Percentiles rank a stretch among this genome's conserved stretches.
Conservation (phyloP, 1,140 invertebrate species). For the Bursaphelenchus mucronatus region DNA sequence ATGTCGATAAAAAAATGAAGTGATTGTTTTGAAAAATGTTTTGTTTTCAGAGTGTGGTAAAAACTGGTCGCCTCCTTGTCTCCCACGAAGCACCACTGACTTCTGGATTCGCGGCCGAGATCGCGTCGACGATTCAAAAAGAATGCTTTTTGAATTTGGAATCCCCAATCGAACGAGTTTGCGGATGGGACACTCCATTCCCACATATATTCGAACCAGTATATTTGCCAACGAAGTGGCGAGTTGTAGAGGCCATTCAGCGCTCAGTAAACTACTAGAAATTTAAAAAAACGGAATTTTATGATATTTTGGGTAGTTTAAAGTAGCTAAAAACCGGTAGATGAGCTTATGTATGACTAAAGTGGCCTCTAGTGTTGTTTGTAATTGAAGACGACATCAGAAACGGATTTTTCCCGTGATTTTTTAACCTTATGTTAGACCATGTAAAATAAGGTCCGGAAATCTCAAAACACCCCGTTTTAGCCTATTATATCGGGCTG, state of each 20-base stretch:
- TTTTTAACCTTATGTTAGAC: no score
- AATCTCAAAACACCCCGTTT: no score
- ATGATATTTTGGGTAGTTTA: background rate
- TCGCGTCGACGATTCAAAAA: conserved; percentile 86
- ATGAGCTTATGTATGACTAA: no score
- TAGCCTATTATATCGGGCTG: no score
- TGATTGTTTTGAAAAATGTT: no score
- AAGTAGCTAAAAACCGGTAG: no score
- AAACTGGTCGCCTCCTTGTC: conserved; percentile 84
- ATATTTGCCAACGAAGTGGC: conserved; percentile 88
- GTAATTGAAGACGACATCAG: no score
- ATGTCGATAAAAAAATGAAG: no score
- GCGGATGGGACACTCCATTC: conserved; percentile 96
- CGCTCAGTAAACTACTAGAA: conserved; percentile 69
- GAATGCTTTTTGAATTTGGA: conserved; percentile 91
- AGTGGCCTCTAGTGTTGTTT: no score
- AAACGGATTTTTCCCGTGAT: no score
- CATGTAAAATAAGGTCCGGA: no score
- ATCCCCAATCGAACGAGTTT: conserved; percentile 81
- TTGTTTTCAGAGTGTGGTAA: conserved; percentile 77
- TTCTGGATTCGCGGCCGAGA: conserved; percentile 89
- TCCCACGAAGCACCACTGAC: conserved; percentile 94
- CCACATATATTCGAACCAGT: conserved; percentile 91
- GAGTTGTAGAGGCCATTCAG: conserved; percentile 77
- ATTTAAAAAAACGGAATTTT: background rate